phyloP scores from a whole-genome alignment of 2,888 invertebrate species.

The Drosophila sordidula region DNA sequence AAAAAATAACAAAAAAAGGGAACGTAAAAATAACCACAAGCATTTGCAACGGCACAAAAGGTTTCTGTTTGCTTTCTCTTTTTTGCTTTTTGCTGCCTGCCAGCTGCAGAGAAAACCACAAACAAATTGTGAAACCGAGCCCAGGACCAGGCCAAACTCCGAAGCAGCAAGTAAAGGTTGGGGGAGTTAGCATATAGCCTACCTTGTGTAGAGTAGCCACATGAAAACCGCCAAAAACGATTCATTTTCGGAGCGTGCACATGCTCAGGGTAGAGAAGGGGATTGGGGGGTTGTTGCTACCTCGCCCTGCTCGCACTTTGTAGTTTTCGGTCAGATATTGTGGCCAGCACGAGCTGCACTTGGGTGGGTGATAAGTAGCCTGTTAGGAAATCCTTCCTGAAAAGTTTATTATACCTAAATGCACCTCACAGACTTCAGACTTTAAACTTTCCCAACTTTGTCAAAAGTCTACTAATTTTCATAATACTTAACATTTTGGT shows the following conservation, averaged over 20 bases:
- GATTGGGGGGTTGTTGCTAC: background rate
- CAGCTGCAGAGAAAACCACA: slow-evolving; percentile 47
- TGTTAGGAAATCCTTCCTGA: background rate
- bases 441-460: background rate
- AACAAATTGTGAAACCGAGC: slow-evolving; percentile 56
- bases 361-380: slow-evolving; percentile 3
- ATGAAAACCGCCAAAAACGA: slow-evolving; percentile 46
- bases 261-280: background rate
- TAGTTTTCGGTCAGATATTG: slow-evolving; percentile 12
- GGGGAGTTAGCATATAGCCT: background rate
- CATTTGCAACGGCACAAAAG: slow-evolving; percentile 63
- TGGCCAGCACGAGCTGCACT: background rate
- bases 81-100: slow-evolving; percentile 20
- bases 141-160: slow-evolving; percentile 1
- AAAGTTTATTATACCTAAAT: slow-evolving; percentile 5
- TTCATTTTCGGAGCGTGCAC: slow-evolving; percentile 39
- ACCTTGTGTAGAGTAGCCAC: slow-evolving; percentile 10
- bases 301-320: background rate
- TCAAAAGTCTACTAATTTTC: background rate
- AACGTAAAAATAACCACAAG: slow-evolving; percentile 55
- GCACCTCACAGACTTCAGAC: background rate
- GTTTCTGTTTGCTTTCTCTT: slow-evolving; percentile 49
- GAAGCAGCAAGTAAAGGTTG: background rate
- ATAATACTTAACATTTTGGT: background rate
- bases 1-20: background rate